Evolutionary conservation across 2,113 vertebrate species (phyloP).

Genomic region (Apteryx owenii): DNA sequence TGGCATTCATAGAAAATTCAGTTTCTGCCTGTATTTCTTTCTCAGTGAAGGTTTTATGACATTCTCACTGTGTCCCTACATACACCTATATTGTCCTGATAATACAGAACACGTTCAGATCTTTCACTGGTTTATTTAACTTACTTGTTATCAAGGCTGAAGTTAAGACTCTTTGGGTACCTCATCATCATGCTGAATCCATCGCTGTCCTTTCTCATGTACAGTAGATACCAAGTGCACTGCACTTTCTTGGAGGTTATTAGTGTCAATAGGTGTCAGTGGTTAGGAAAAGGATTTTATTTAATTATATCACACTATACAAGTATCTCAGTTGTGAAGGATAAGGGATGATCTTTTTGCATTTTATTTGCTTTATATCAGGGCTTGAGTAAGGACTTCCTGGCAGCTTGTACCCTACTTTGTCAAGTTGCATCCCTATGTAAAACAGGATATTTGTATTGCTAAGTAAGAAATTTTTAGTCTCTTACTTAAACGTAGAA

Average conservation of each 20-base stretch:
- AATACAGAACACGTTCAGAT: background rate
- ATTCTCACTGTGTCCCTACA: background rate
- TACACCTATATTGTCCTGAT: background rate
- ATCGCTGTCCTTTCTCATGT: background rate
- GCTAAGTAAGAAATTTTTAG: background rate
- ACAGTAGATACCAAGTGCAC: background rate
- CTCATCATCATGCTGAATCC: background rate
- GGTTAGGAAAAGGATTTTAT: background rate
- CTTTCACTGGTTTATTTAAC: background rate
- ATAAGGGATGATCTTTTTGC: background rate
- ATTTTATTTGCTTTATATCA: background rate
- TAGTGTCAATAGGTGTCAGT: background rate
- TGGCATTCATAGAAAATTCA: background rate
- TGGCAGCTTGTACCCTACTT: background rate
- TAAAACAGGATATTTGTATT: background rate
- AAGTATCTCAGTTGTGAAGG: background rate
- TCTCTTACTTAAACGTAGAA: background rate
- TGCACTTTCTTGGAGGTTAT: background rate
- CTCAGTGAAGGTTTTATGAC: background rate
- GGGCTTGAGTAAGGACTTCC: background rate
- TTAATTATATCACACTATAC: background rate
- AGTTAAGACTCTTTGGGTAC: background rate
- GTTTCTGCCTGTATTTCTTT: background rate
- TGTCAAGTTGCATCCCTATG: background rate
- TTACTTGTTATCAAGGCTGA: background rate